A percentile compares a stretch with the other conserved stretches of the same genome.
phyloP scores from a whole-genome alignment of 2,797 vertebrate genomes.

The Myotis daubentonii region DNA sequence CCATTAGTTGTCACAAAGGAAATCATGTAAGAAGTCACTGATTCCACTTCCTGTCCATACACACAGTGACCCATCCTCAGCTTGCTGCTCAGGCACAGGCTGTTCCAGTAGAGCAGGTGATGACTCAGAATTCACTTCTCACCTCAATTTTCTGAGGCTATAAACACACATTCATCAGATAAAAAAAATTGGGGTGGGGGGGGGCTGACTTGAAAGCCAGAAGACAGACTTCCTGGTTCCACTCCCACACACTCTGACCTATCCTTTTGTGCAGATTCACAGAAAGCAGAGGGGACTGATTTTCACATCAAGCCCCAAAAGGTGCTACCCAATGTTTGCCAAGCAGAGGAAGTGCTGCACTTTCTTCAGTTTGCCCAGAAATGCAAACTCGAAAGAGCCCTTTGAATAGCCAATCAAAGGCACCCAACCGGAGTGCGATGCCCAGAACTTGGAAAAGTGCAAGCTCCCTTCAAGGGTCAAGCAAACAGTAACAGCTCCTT shows the following conservation, averaged over 20 bases:
- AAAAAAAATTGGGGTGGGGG: background rate
- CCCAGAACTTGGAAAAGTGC: background rate
- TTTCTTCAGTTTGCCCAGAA: background rate
- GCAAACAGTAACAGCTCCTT: background rate
- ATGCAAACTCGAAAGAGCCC: slow-evolving; percentile 6
- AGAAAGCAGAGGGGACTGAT: background rate
- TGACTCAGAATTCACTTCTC: slow-evolving; percentile 23
- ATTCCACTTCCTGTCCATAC: background rate
- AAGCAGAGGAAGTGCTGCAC: background rate
- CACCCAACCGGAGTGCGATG: background rate
- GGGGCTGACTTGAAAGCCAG: background rate
- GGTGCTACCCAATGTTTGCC: background rate
- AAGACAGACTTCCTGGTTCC: background rate
- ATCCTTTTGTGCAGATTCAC: background rate
- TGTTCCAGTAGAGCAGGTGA: background rate
- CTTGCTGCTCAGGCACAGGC: background rate
- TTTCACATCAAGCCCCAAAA: background rate
- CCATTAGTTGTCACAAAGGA: background rate
- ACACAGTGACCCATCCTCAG: background rate
- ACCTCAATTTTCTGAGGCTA: slow-evolving; percentile 25
- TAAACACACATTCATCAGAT: background rate
- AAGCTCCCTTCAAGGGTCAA: slow-evolving; percentile 9
- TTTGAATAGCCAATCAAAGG: background rate
- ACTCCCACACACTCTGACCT: background rate
- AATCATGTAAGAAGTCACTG: background rate